Conservation (phyloP, 2,113 vertebrate genomes). For the Leptosomus discolor region DNA sequence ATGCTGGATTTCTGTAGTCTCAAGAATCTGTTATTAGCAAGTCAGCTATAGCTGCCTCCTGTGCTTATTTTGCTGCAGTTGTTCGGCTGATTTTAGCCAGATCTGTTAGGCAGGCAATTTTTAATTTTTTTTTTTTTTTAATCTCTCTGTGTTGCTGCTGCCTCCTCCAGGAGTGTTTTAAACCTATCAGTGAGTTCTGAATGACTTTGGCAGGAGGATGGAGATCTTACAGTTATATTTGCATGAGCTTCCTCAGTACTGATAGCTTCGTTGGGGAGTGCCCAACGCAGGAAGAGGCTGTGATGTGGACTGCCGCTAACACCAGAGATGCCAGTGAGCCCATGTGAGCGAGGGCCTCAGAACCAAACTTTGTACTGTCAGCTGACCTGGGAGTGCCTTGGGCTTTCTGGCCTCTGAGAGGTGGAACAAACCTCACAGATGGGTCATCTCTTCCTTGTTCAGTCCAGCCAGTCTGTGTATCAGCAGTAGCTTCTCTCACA, state of each 20-base stretch:
- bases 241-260: not conserved
- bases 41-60: not conserved
- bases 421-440: not conserved
- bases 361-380: not conserved
- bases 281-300: accelerated
- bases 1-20: not conserved
- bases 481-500: not conserved
- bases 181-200: not conserved
- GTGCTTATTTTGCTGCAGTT: not conserved
- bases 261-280: not conserved
- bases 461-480: not conserved
- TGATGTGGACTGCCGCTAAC: not conserved
- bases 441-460: not conserved
- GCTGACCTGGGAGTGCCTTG: not conserved
- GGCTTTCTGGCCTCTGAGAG: not conserved
- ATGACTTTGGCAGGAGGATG: not conserved
- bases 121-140: not conserved
- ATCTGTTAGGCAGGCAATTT: not conserved
- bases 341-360: not conserved
- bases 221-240: not conserved
- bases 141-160: not conserved
- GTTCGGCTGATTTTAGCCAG: not conserved
- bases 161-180: not conserved
- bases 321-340: not conserved
- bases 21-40: not conserved